Conservation (phyloP, 2,113 vertebrate genomes). For the Bubo blakistoni region DNA sequence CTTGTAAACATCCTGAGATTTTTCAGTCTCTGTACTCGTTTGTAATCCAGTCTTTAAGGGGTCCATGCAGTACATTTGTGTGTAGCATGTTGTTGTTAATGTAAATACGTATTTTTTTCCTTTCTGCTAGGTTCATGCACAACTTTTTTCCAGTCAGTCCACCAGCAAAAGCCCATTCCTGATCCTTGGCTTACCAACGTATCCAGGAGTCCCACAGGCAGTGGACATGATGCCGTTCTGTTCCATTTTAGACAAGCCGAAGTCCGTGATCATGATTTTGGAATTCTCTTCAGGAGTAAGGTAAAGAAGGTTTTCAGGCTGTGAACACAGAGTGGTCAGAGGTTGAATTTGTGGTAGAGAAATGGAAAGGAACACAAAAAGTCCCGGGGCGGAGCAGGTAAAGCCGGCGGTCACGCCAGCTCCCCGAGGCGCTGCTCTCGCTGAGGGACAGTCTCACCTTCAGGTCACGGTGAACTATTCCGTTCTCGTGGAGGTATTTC, state of each 20-base stretch:
- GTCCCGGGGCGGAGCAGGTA: accelerated
- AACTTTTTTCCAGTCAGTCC: background rate
- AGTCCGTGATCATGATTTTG: constrained; percentile 97
- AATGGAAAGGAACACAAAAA: background rate
- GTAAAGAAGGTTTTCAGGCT: constrained; percentile 96
- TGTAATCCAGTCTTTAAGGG: background rate
- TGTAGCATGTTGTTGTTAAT: background rate
- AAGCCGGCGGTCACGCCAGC: background rate
- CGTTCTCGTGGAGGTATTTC: constrained; percentile 88
- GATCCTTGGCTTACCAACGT: constrained; percentile 80
- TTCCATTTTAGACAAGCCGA: constrained; percentile 90
- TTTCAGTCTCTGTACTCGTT: background rate
- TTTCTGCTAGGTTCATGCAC: background rate
- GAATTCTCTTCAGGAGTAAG: constrained; percentile 87
- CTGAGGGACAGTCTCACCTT: constrained; percentile 74
- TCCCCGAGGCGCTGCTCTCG: background rate
- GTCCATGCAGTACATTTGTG: background rate
- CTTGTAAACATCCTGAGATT: background rate
- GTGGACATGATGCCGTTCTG: constrained; percentile 92
- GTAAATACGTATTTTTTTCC: background rate
- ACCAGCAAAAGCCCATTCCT: background rate
- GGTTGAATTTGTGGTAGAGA: background rate
- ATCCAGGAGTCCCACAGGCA: constrained; percentile 91
- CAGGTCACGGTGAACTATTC: constrained; percentile 91
- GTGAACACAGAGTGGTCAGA: background rate